phyloP scores from a whole-genome alignment of 2,888 invertebrate species.

The Neoascia interrupta region DNA sequence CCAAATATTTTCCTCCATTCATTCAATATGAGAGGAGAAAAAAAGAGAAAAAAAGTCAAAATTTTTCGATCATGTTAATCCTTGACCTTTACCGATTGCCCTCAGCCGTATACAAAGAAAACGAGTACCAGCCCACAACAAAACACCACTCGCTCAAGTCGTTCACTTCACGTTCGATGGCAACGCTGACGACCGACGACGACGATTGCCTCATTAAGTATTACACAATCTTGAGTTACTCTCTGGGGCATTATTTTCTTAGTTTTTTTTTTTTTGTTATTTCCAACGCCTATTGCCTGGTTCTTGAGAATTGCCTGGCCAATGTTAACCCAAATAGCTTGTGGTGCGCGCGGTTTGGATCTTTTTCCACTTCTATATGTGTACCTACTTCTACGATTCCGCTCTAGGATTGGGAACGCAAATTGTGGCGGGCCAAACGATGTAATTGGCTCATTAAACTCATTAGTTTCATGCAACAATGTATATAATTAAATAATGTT shows the following conservation, averaged over 20 bases:
- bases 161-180: conserved; percentile 47
- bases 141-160: conserved; percentile 47
- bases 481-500: conserved; percentile 50
- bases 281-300: conserved; percentile 46
- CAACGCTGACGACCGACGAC: too few species aligned
- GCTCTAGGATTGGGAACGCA: conserved; percentile 36
- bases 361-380: background rate
- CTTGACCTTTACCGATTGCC: conserved; percentile 70
- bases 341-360: conserved; percentile 5
- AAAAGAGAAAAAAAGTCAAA: conserved; percentile 4
- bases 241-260: conserved; percentile 19
- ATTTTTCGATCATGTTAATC: conserved; percentile 58
- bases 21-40: background rate
- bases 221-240: conserved; percentile 64
- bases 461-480: conserved; percentile 58
- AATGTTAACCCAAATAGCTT: conserved; percentile 50
- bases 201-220: conserved; percentile 62
- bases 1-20: conserved; percentile 8
- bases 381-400: conserved; percentile 18
- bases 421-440: conserved; percentile 24
- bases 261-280: conserved; percentile 15
- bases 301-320: conserved; percentile 16
- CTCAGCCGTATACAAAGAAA: conserved; percentile 21
- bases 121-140: conserved; percentile 47
- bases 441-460: conserved; percentile 68